Percentiles rank a stretch among this genome's conserved stretches.
Conservation (phyloP, 2,888 invertebrate species). For the Macroteleia sp. region DNA sequence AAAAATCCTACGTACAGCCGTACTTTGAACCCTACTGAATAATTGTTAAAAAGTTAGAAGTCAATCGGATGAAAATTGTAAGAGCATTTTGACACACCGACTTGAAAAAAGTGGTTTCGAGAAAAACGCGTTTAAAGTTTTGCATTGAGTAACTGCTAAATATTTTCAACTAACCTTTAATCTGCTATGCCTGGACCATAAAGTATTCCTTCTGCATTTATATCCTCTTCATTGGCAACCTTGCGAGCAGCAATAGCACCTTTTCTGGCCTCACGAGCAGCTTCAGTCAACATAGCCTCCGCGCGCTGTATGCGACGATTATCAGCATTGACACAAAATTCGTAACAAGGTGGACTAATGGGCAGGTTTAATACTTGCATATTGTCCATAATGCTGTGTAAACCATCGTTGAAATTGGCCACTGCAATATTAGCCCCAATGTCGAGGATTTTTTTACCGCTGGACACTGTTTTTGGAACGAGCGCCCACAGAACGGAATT, state of each 20-base stretch:
- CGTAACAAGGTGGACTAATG: neutral
- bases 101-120: slow-evolving; percentile 21
- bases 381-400: slow-evolving; percentile 1
- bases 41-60: slow-evolving; percentile 11
- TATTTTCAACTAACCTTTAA: no score
- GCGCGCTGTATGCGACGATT: no score
- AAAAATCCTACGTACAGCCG: neutral
- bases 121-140: neutral
- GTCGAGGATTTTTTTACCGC: neutral
- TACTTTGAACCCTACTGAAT: slow-evolving; percentile 9
- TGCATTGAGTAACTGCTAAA: neutral
- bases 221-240: no score
- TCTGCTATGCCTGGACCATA: no score
- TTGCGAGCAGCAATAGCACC: no score
- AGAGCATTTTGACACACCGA: slow-evolving; percentile 13
- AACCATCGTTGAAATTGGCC: neutral
- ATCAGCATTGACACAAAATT: neutral
- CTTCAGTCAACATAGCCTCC: no score
- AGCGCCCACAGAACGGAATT: neutral
- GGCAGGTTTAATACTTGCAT: neutral
- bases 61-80: slow-evolving; percentile 18
- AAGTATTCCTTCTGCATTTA: no score
- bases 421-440: neutral
- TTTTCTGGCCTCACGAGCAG: no score
- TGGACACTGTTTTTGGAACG: neutral